Evolutionary conservation across 2,113 vertebrate genomes (phyloP).

Genomic region (Megaceryle torquata): DNA sequence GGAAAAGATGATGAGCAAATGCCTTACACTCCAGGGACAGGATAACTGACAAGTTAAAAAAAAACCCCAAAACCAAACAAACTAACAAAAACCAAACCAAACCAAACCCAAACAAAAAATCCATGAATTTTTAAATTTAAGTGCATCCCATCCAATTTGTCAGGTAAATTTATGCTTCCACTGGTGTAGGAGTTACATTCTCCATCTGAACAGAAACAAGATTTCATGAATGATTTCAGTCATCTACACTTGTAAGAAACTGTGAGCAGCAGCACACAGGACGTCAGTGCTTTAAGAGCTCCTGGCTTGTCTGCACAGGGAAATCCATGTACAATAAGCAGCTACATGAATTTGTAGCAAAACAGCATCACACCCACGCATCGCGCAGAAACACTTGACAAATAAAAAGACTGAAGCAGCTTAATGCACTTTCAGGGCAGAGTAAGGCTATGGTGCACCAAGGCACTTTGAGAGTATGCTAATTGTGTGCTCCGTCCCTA

Average conservation of each 20-base stretch:
- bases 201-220: neutral
- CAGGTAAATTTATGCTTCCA: neutral
- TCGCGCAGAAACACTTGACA: neutral
- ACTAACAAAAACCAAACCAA: neutral
- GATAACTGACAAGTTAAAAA: neutral
- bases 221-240: neutral
- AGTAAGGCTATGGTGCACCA: neutral
- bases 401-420: neutral
- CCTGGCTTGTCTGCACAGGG: neutral
- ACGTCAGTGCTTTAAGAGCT: neutral
- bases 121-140: neutral
- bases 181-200: neutral
- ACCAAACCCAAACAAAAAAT: too few species aligned
- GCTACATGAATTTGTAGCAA: neutral
- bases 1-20: slow-evolving; percentile 12
- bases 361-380: neutral
- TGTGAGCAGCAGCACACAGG: neutral
- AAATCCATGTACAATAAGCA: neutral
- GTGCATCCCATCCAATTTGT: neutral
- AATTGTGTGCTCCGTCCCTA: neutral
- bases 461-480: neutral
- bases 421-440: neutral
- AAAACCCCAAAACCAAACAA: neutral
- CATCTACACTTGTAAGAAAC: neutral
- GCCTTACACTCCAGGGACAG: neutral